Evolutionary conservation across 1,140 invertebrate species (phyloP), one percentile per base, ranked within the genome.

Genomic region (Steinernema khuongi): DNA sequence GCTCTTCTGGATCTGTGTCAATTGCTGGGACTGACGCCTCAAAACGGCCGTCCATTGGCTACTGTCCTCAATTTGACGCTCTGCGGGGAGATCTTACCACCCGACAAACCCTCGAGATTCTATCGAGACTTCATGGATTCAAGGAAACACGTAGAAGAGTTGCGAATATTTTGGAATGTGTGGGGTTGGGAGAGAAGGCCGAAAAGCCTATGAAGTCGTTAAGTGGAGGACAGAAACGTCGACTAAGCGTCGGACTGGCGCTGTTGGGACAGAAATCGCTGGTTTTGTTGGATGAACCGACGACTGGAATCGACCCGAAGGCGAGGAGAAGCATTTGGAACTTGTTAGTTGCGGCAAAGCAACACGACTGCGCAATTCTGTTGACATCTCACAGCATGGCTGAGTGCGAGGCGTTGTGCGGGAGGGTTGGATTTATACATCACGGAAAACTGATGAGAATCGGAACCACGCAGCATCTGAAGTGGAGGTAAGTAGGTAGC

Each of bases 1-100:
- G 90, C 11, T 89, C 90, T 1, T 85, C 83, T 32, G 91, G 91
- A 18, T 85, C 87, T 79, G 89, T 90, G 70, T 84, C 82, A 69
- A 79, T 87, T 68, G 67, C 33, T 18, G 67, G 44, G 31, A 30
- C 36, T 22, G 71, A 77, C 50, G 77, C 68, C 22, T 70, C 75
- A 11, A 32, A 77, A 11, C 69, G 67, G 26, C 30, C 29, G 33
- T 31, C 70, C 2, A 86, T 92, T 74, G 91, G 91, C 18, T 93
- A 93, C 81, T 93, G 92, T 86, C 92, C 92, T 17, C 91, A 93
- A 86, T 91, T 91, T 81, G 82, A 41, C 1, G 87, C 7, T 2
- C 79, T 89, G 4, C 81, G 87, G 70, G 86, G 86, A 28, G 83
- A 87, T 29, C 79, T 88, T 1, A 88, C 86, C n/a, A 86, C 84